These are phyloP conservation scores for Ictidomys tridecemlineatus DNA, from an alignment of 2,113 vertebrate genomes.

Conservation along the genomic window DNA sequence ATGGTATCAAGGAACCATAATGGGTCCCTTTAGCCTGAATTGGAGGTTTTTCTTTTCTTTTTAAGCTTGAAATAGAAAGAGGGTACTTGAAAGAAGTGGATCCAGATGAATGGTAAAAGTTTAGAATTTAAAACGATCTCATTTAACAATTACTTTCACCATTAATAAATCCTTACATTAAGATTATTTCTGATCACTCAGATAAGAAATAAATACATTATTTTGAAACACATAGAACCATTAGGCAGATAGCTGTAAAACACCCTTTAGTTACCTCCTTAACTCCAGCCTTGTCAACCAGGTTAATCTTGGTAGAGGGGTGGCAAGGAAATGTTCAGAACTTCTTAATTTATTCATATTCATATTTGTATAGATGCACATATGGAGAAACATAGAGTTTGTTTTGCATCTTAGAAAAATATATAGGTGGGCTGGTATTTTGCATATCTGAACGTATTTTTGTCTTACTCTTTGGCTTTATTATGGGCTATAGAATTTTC, in stretches of 20 bases:
- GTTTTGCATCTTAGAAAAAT: conserved; percentile 22
- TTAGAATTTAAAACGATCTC: conserved; percentile 38
- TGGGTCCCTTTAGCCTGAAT: conserved; percentile 20
- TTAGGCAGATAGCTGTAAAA: background rate
- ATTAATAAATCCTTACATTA: background rate
- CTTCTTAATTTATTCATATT: background rate
- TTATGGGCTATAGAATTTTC: background rate
- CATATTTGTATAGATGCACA: background rate
- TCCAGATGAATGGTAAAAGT: conserved; percentile 33
- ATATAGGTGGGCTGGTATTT: background rate
- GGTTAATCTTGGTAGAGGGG: background rate
- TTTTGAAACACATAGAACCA: background rate
- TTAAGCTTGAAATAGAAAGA: conserved; percentile 51
- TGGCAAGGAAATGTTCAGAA: background rate
- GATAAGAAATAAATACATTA: background rate
- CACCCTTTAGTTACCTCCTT: background rate
- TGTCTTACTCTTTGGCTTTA: background rate
- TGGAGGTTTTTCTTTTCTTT: background rate
- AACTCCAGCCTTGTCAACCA: background rate
- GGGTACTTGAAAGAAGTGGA: conserved; percentile 20
- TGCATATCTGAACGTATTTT: background rate
- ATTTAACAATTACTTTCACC: conserved; percentile 31
- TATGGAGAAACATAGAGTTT: background rate
- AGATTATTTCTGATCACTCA: background rate
- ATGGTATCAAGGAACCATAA: conserved; percentile 21